These are phyloP conservation scores for Ichneumoninae sp. DNA, from an alignment of 2,888 invertebrate species.

Conservation along the genomic window DNA sequence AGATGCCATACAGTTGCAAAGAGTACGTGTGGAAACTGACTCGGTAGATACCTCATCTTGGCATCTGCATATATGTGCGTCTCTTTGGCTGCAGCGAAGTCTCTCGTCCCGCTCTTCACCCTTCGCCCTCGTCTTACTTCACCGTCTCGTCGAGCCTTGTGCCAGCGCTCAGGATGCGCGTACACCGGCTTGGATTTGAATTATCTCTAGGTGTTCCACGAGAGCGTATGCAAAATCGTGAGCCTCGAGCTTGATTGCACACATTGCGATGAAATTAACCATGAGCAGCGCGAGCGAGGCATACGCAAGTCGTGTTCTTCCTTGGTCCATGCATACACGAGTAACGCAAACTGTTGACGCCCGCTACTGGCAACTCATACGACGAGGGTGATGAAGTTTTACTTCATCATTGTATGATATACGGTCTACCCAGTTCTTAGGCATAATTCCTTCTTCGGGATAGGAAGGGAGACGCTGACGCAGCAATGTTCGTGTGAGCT, in stretches of 20 bases:
- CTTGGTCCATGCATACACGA: constrained; percentile 27
- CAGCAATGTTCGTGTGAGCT: no score
- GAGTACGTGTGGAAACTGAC: constrained; percentile 60
- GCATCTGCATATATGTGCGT: constrained; percentile 49
- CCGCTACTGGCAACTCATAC: constrained; percentile 35
- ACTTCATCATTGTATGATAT: constrained; percentile 7
- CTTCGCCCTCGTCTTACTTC: constrained; percentile 21
- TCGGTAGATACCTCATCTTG: constrained; percentile 47
- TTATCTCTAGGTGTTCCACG: constrained; percentile 63
- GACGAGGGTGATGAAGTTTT: constrained; percentile 34
- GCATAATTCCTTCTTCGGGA: neutral
- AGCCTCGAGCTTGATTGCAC: constrained; percentile 69
- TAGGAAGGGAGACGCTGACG: neutral
- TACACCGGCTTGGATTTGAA: constrained; percentile 55
- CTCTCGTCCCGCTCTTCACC: constrained; percentile 34
- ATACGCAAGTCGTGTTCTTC: constrained; percentile 35
- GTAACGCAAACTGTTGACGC: constrained; percentile 55
- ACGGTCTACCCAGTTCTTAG: neutral
- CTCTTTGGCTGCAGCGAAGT: constrained; percentile 51
- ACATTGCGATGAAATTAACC: constrained; percentile 74
- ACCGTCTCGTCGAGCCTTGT: constrained; percentile 51
- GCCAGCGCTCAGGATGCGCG: constrained; percentile 41
- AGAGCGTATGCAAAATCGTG: constrained; percentile 64
- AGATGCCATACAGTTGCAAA: constrained; percentile 71
- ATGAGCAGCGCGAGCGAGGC: constrained; percentile 59